A percentile compares a stretch with the other conserved stretches of the same genome.
Evolutionary conservation across 2,797 vertebrate genomes (phyloP).

Genomic region (Anabacerthia variegaticeps): DNA sequence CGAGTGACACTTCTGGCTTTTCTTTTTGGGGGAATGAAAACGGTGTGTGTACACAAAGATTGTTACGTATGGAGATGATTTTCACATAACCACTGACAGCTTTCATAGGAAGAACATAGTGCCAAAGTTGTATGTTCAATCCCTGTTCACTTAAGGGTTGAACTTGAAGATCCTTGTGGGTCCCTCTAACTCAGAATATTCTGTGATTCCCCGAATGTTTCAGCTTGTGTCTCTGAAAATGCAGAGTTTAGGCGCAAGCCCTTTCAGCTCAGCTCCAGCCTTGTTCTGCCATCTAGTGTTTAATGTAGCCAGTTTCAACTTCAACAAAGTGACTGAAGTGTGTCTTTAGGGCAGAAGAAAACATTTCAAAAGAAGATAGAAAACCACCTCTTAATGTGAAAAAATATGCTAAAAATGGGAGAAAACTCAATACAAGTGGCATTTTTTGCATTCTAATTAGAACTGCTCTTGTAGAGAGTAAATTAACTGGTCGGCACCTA

Average conservation of each 20-base stretch:
- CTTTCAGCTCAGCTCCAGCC: not conserved
- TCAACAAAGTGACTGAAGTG: accelerated
- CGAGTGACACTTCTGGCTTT: not conserved
- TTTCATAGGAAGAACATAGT: not conserved
- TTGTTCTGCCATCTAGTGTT: conserved; percentile 76
- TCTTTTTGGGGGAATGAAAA: too few relatives aligned
- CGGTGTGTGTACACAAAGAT: too few relatives aligned
- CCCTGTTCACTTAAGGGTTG: not conserved
- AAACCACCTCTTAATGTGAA: not conserved
- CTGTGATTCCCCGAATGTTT: not conserved
- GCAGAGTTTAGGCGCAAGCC: accelerated
- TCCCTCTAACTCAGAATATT: not conserved
- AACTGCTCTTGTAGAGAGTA: not conserved
- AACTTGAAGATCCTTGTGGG: not conserved
- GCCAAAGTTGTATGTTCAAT: not conserved
- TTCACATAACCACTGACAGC: not conserved
- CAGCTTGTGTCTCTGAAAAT: not conserved
- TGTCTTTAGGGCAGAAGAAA: not conserved
- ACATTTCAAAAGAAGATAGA: not conserved
- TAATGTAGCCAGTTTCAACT: not conserved
- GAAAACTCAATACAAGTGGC: not conserved
- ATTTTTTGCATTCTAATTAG: not conserved
- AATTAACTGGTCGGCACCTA: accelerated
- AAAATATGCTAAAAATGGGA: not conserved
- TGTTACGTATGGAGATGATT: accelerated